Evolutionary conservation across 30 jellyfish, hydroid and myxozoan genomes (phyloP), one percentile per base, ranked within the genome.

Genomic region (Nemopilema nomurai): DNA sequence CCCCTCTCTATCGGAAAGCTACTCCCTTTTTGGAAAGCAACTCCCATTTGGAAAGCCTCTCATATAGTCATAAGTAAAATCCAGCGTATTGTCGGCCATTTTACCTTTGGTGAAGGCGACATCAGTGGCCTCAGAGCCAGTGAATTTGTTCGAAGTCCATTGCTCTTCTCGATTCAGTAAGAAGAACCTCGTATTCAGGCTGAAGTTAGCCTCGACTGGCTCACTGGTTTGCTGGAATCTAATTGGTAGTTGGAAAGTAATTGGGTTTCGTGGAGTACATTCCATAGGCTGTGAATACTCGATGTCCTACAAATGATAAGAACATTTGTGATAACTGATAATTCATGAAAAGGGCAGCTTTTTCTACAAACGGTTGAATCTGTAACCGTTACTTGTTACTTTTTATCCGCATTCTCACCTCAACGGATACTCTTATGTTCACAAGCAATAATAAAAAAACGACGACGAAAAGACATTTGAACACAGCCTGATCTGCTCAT

Each of bases 221-320:
- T 89, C 96, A 32, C 97, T 94, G 63, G 99, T 94, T 65, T 94
- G 99, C 92, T 94, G 99, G 88, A 94, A 90, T 33, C 97, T 84
- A 95, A 94, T 71, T 67, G 96, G 96, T 52, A 94, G 84, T 33
- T 85, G 76, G 63, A 94, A 94, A 66, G 95, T 79, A 74, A 94
- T 85, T 29, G 96, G 90, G 65, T 79, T 88, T 66, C 95, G 77
- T 4, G 99, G 99, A 0, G 96, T 85, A 80, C 99, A 94, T 41
- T 89, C 97, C 51, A 88, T 64, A 22, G 97, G 97, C 49, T 82
- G 6, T 0, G 97, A 62, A 69, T 49, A 94, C 41, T 89, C 93
- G 25, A 74, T 76, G 71, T 86, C 99, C 99, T 94, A 79, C 6
- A 41, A 41, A 41, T 3, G 13, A 13, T 3, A 3, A 13, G 57